Evolutionary conservation across 2,888 invertebrate species (phyloP).

Genomic region (Sycophila texana): DNA sequence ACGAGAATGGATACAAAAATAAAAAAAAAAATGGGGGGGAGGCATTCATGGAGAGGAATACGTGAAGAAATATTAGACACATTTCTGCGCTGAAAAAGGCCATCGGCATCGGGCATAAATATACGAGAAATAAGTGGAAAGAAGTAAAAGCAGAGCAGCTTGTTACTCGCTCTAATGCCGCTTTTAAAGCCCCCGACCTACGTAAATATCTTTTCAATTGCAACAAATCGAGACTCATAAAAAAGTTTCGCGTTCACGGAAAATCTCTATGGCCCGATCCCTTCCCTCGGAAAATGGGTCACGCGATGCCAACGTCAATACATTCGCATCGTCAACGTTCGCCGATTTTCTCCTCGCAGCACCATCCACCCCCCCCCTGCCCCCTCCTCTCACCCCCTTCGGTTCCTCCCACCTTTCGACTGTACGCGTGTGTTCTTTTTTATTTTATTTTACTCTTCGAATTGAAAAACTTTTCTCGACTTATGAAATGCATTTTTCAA

Average conservation of each 20-base stretch:
- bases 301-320: constrained; percentile 47
- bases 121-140: background rate
- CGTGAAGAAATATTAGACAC: background rate
- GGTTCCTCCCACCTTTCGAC: background rate
- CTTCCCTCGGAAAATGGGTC: constrained; percentile 38
- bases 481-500: constrained; percentile 57
- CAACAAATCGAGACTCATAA: constrained; percentile 36
- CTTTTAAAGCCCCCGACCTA: constrained; percentile 4
- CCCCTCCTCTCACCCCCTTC: background rate
- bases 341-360: background rate
- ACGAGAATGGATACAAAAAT: no score
- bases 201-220: constrained; percentile 48
- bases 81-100: background rate
- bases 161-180: constrained; percentile 38
- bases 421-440: constrained; percentile 20
- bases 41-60: background rate
- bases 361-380: background rate
- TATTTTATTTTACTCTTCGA: constrained; percentile 40
- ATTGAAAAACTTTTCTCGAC: constrained; percentile 56
- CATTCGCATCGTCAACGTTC: constrained; percentile 29
- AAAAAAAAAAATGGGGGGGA: no score
- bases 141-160: constrained; percentile 24
- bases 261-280: constrained; percentile 31
- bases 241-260: constrained; percentile 21
- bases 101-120: background rate